Evolutionary conservation across 2,888 invertebrate species (phyloP).

Genomic region (Exephanes ischioxanthus): DNA sequence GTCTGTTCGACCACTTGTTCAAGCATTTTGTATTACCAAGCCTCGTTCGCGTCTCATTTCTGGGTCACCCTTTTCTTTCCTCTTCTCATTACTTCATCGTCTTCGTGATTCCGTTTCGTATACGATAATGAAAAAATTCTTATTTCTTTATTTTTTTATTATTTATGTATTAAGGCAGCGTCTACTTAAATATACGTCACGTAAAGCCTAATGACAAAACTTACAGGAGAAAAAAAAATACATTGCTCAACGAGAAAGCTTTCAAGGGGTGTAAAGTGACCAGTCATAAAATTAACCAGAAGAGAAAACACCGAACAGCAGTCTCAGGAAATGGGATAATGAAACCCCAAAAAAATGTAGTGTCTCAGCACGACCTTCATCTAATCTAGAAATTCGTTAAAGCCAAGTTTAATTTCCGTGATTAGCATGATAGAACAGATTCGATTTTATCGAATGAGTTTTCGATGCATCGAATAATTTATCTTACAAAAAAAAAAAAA

Average conservation of each 20-base stretch:
- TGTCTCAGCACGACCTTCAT: neutral
- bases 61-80: slow-evolving; percentile 41
- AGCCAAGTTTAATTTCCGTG: too few relatives aligned
- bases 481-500: neutral
- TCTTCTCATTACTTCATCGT: neutral
- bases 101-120: neutral
- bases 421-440: neutral
- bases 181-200: neutral
- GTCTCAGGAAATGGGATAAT: too few relatives aligned
- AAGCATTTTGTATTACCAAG: slow-evolving; percentile 53
- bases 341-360: neutral
- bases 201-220: neutral
- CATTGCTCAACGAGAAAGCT: neutral
- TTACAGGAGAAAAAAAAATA: too few relatives aligned
- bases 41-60: slow-evolving; percentile 12
- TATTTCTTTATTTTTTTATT: neutral
- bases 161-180: neutral
- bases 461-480: neutral
- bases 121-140: neutral
- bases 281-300: neutral
- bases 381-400: too few relatives aligned
- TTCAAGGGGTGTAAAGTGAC: neutral
- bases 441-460: neutral
- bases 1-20: slow-evolving; percentile 64
- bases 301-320: too few relatives aligned